Base-by-base conservation (phyloP, 2,113 vertebrate genomes). In the Coracopsis vasa region DNA sequence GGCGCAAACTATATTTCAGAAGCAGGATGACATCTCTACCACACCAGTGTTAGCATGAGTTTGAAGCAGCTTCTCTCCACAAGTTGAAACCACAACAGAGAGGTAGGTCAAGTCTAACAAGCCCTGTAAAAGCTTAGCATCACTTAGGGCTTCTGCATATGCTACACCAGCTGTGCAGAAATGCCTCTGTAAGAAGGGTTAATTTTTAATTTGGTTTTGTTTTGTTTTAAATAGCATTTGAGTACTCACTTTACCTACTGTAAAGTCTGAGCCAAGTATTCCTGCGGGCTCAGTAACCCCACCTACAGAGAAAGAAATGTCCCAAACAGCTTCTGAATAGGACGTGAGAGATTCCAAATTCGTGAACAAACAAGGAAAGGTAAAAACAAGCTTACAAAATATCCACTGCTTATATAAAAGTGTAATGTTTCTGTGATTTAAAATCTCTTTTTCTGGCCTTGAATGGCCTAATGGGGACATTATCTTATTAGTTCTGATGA, bases 11-110 rank as follows among this genome's bases (percentile, higher is more conserved):
- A 1, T 37, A 17, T 56, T 72, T 65, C 48, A 72, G 80, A 65
- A 45, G 35, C 4, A 4, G 51, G 48, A 44, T 74, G 51, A 61
- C 44, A 51, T 24, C 13, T 61, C 56, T 37, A 16, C 50, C 29
- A 13, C 0, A 0, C 20, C 1, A 1, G 8, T 39, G 20, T 35
- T 53, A 79, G 21, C 1, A 1, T 21, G 29, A 37, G n/a, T 64
- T 90, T 31, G n/a, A 83, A 73, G 66, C 18, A 42, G 13, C 25
- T 90, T 73, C 67, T 69, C 31, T 62, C 48, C 33, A 24, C 41
- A 45, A n/a, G 44, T 35, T 82, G 28, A 58, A 90, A 92, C 73
- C 47, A 71, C 66, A 75, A 4, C 19, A 81, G 39, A 67, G 51
- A 80, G 47, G 35, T 6, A 80, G 29, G 37, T 69, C 17, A 51